These are phyloP conservation scores for Sanderia malayensis DNA, from an alignment of 30 jellyfish, hydroid and myxozoan species.

Conservation along the genomic window DNA sequence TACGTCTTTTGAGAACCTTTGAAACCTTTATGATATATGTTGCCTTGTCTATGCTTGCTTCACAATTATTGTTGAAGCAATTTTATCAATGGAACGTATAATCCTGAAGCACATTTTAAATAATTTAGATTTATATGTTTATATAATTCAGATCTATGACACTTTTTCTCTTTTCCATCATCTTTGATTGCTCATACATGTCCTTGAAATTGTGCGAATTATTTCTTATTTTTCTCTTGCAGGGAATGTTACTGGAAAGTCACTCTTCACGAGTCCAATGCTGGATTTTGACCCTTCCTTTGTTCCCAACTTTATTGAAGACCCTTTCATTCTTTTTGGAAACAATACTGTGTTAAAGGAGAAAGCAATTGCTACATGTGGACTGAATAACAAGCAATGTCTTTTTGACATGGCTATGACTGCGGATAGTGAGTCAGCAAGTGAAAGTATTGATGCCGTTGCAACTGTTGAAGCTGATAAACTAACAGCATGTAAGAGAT, in stretches of 20 bases:
- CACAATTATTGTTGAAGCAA: too few species aligned
- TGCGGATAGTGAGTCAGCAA: slow-evolving; percentile 37
- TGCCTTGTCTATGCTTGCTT: too few species aligned
- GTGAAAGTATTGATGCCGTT: slow-evolving; percentile 14
- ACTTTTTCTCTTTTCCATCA: too few species aligned
- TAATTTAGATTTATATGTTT: too few species aligned
- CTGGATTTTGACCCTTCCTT: slow-evolving; percentile 36
- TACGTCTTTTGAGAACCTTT: too few species aligned
- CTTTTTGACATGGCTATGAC: slow-evolving; percentile 58
- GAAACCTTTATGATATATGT: too few species aligned
- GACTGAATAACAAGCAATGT: slow-evolving; percentile 35
- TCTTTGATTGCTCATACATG: too few species aligned
- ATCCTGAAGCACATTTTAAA: too few species aligned
- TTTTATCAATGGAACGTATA: too few species aligned
- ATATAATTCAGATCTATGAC: too few species aligned
- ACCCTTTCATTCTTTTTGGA: slow-evolving; percentile 30
- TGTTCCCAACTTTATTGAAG: slow-evolving; percentile 56
- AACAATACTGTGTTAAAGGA: slow-evolving; percentile 29
- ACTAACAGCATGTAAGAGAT: background rate
- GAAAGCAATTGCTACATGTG: slow-evolving; percentile 48
- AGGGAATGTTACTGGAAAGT: slow-evolving; percentile 70
- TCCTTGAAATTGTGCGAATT: too few species aligned
- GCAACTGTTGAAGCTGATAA: background rate
- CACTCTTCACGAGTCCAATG: slow-evolving; percentile 35
- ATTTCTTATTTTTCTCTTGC: too few species aligned